These are phyloP conservation scores for Hyposoter dolosus DNA, from an alignment of 2,888 invertebrate genomes.

Conservation along the genomic window DNA sequence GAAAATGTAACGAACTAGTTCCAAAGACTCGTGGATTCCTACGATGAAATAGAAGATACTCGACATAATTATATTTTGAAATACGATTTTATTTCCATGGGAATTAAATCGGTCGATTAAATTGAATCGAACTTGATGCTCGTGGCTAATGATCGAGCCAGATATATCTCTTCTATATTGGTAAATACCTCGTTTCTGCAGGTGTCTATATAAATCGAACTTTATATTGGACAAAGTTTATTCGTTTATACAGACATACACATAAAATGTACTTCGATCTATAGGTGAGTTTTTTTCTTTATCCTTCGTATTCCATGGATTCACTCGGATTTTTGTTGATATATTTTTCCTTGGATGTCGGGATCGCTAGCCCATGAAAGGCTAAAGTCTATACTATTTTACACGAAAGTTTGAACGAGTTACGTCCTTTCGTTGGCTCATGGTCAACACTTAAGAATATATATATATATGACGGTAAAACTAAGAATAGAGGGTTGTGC, in stretches of 20 bases:
- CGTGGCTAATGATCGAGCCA: background rate
- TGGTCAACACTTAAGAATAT: background rate
- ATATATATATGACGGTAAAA: conserved; percentile 10
- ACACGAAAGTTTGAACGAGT: background rate
- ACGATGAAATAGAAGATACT: background rate
- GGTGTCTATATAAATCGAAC: background rate
- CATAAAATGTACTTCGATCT: conserved; percentile 30
- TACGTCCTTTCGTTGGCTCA: background rate
- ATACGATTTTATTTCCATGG: too few species aligned
- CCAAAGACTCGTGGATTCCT: background rate
- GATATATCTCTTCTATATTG: background rate
- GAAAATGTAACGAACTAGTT: conserved; percentile 1
- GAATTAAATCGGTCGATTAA: background rate
- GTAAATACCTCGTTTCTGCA: background rate
- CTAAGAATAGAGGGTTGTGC: conserved; percentile 31
- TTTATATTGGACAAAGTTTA: conserved; percentile 28
- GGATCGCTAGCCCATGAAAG: background rate
- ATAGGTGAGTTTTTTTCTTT: conserved; percentile 46
- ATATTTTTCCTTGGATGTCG: conserved; percentile 38
- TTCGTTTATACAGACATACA: conserved; percentile 24
- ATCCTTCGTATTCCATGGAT: conserved; percentile 30
- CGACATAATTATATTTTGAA: too few species aligned
- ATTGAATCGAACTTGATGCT: background rate
- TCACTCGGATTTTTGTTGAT: conserved; percentile 45
- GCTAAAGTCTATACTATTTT: background rate